Evolutionary conservation across 2,113 vertebrate genomes (phyloP).

Genomic region (Ramphastos sulfuratus): DNA sequence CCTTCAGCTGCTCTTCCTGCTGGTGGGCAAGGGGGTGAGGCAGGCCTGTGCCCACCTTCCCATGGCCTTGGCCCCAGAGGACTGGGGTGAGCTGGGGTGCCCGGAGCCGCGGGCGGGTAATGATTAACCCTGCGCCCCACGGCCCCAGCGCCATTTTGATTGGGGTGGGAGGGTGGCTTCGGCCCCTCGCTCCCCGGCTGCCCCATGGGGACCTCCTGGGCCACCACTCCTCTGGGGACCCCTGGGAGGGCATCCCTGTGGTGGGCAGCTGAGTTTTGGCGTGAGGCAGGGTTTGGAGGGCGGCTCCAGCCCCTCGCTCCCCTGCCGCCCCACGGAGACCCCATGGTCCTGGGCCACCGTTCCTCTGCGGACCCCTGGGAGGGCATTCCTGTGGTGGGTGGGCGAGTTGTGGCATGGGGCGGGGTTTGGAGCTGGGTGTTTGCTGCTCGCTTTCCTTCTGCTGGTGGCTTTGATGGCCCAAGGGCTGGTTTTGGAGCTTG

Average conservation of each 20-base stretch:
- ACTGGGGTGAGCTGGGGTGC: neutral
- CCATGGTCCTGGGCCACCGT: rapidly evolving
- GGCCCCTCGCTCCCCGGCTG: rapidly evolving
- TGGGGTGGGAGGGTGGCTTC: neutral
- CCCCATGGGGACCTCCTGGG: rapidly evolving
- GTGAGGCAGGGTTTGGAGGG: neutral
- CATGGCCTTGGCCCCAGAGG: rapidly evolving
- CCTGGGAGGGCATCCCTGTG: rapidly evolving
- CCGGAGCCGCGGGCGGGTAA: neutral
- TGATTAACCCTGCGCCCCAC: conserved; percentile 47
- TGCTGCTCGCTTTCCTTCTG: rapidly evolving
- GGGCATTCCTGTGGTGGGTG: rapidly evolving
- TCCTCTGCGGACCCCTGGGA: neutral
- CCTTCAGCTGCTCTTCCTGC: rapidly evolving
- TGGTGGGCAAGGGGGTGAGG: neutral
- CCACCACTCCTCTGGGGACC: rapidly evolving
- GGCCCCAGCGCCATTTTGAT: conserved; percentile 65
- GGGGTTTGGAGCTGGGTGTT: neutral
- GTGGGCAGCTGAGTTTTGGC: rapidly evolving
- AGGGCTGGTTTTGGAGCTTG: neutral
- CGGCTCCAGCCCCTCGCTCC: neutral
- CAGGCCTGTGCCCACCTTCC: neutral
- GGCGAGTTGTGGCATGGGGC: rapidly evolving
- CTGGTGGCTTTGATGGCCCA: rapidly evolving
- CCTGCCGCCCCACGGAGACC: rapidly evolving